phyloP scores from a whole-genome alignment of 2,113 vertebrate genomes.

The Megaleporinus macrocephalus region DNA sequence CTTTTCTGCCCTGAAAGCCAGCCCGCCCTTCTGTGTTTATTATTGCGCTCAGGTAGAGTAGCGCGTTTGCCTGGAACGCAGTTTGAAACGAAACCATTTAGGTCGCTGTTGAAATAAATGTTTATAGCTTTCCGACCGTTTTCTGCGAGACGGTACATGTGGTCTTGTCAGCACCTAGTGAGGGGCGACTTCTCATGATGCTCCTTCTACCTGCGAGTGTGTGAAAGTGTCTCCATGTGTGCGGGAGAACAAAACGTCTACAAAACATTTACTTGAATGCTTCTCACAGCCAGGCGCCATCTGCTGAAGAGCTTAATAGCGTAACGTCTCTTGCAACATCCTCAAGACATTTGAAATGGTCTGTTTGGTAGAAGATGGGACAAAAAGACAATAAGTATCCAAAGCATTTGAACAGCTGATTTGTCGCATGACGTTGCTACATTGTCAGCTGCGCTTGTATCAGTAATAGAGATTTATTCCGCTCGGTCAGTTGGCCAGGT shows the following conservation, averaged over 20 bases:
- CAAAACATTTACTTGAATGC: neutral
- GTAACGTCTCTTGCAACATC: neutral
- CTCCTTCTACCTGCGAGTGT: slow-evolving; percentile 53
- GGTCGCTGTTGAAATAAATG: slow-evolving; percentile 76
- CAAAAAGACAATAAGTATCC: neutral
- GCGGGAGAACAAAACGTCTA: neutral
- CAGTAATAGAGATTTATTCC: slow-evolving; percentile 43
- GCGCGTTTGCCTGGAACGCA: slow-evolving; percentile 20
- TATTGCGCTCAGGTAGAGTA: slow-evolving; percentile 46
- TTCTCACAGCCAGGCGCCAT: slow-evolving; percentile 16
- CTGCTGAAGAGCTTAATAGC: slow-evolving; percentile 28
- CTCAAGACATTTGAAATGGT: neutral
- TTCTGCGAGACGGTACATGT: slow-evolving; percentile 76
- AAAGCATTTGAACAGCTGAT: neutral
- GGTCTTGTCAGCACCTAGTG: slow-evolving; percentile 77
- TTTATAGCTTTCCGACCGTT: slow-evolving; percentile 81
- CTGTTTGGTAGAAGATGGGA: neutral
- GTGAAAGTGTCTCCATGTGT: neutral
- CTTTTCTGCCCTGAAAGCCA: neutral
- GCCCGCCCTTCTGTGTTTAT: slow-evolving; percentile 49
- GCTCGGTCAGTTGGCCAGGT: slow-evolving; percentile 28
- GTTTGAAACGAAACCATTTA: slow-evolving; percentile 58
- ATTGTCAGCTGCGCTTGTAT: slow-evolving; percentile 3
- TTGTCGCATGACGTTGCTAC: slow-evolving; percentile 13
- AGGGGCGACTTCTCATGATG: slow-evolving; percentile 67